Base-by-base conservation (phyloP, 1,140 invertebrate species). In the Sinella curviseta region DNA sequence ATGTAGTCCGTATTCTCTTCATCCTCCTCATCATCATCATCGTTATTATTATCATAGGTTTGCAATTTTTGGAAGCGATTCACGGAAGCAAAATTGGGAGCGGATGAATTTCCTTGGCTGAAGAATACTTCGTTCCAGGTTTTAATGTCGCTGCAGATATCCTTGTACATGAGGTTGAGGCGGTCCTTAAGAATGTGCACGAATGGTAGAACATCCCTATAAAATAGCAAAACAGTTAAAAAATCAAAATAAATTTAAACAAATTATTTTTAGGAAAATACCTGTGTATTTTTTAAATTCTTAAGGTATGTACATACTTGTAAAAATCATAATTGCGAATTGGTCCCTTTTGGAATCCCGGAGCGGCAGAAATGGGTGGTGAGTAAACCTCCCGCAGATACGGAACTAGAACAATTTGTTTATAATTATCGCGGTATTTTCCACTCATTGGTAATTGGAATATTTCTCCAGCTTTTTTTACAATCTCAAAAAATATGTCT, bases 291-390 rank as follows among this genome's bases (percentile, higher is more conserved):
- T 31, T 17, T 3, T n/a, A n/a, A n/a, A n/a, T n/a, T n/a, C 2
- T 8, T 31, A 12, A 17, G 4, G 2, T 12, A n/a, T n/a, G n/a
- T 14, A 33, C 65, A 2, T 70, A 70, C 65, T 30, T 70, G 31
- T 70, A 70, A 70, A 70, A 70, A 24, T 70, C 65, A 70, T 70
- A 70, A 30, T 8, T 70, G 8, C 65, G 26, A 30, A 70, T 33
- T 70, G 65, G 3, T 70, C 65, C 30, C 30, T 30, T 33, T 70
- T 70, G 4, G 65, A 30, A n/a, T n/a, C 14, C 24, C 14, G 8
- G 26, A 24, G 12, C 12, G 65, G 31, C 65, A 31, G n/a, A n/a
- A 33, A 24, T 4, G 4, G 26, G 65, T 3, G 65, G 65, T 2
- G 31, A 31, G n/a, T 70, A 70, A 30, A 12, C 1, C 31, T 70